phyloP scores from a whole-genome alignment of 1,140 invertebrate species.

The Drosophila prosaltans region DNA sequence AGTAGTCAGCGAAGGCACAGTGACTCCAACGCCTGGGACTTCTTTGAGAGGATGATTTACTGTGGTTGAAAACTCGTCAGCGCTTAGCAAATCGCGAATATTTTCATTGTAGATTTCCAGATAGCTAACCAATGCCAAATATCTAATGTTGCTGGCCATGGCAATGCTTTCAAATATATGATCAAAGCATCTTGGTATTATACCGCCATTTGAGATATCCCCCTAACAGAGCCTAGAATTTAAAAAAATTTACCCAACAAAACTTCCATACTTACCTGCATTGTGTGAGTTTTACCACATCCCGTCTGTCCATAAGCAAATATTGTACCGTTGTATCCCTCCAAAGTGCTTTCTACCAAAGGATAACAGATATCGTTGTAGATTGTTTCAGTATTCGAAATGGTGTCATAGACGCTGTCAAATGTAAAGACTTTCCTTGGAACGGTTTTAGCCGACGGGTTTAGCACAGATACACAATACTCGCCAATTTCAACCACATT shows the following conservation, averaged over 20 bases:
- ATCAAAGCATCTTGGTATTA: conserved; percentile 94
- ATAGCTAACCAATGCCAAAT: conserved; percentile 95
- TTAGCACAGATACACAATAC: conserved; percentile 82
- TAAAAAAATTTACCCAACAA: too few species aligned
- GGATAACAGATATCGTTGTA: conserved; percentile 96
- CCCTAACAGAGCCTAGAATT: conserved; percentile 26
- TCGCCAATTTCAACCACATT: conserved; percentile 89
- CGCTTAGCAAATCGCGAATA: conserved; percentile 89
- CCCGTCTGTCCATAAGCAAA: conserved; percentile 96
- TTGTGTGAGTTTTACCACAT: conserved; percentile 92
- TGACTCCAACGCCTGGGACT: conserved; percentile 91
- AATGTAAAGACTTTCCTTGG: conserved; percentile 91
- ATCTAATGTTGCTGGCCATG: conserved; percentile 91
- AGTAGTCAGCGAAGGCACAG: conserved; percentile 86
- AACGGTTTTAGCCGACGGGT: conserved; percentile 81
- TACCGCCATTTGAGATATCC: conserved; percentile 85
- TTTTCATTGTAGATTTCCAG: conserved; percentile 97
- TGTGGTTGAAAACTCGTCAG: conserved; percentile 27
- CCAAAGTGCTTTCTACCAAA: conserved; percentile 92
- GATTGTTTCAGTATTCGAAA: conserved; percentile 91
- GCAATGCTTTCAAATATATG: conserved; percentile 96
- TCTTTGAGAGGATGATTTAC: conserved; percentile 88
- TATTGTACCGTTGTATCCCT: conserved; percentile 94
- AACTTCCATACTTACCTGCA: conserved; percentile 86
- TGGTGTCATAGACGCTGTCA: conserved; percentile 92